Conservation (phyloP, 2,888 invertebrate species). For the Drosophila borborema region DNA sequence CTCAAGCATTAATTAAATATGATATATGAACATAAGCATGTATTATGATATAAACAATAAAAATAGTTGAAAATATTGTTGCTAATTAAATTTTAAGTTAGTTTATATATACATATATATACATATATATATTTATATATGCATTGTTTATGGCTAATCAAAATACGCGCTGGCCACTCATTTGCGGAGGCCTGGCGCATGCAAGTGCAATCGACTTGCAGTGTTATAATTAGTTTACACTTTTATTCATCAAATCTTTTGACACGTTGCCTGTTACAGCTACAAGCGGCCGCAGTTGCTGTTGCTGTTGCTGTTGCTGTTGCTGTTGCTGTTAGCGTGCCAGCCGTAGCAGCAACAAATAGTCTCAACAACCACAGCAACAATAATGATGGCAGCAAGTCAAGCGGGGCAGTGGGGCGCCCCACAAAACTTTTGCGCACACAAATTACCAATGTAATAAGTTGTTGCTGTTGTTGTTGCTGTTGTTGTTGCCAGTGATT, state of each 20-base stretch:
- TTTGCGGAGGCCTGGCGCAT: conserved; percentile 3
- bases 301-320: conserved; percentile 36
- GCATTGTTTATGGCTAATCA: not conserved
- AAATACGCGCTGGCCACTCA: conserved; percentile 7
- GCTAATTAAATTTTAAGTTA: not conserved
- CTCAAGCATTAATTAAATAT: not conserved
- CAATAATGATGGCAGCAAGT: conserved; percentile 30
- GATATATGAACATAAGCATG: not conserved
- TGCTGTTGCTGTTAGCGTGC: conserved; percentile 46
- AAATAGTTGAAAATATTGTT: not conserved
- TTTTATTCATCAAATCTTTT: conserved; percentile 55
- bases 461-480: conserved; percentile 27
- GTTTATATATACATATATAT: no score
- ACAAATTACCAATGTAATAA: conserved; percentile 66
- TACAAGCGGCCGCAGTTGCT: conserved; percentile 23
- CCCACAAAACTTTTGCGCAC: conserved; percentile 57
- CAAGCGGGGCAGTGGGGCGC: conserved; percentile 59
- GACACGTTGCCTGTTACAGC: conserved; percentile 54
- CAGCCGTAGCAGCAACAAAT: conserved; percentile 34
- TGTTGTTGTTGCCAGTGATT: conserved; percentile 45
- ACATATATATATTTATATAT: not conserved
- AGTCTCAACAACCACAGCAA: conserved; percentile 20
- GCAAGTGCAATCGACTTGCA: conserved; percentile 13
- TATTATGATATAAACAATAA: not conserved
- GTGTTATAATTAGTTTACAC: conserved; percentile 49